Conservation (phyloP, 2,113 vertebrate species). For the Chrysemys picta region DNA sequence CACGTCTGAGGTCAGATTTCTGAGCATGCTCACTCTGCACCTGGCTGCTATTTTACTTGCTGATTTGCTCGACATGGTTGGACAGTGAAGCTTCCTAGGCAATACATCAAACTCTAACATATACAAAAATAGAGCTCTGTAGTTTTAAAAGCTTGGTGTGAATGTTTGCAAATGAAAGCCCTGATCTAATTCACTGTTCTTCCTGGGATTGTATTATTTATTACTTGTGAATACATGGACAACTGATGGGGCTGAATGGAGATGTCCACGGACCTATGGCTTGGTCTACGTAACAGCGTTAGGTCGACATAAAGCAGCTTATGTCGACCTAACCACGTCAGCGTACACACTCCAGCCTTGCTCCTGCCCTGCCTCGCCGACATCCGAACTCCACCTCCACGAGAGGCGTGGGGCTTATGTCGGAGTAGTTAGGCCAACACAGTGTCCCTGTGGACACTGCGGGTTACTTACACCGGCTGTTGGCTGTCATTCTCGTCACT, state of each 20-base stretch:
- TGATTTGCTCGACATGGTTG: neutral
- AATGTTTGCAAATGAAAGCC: neutral
- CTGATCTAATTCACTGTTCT: neutral
- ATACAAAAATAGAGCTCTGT: neutral
- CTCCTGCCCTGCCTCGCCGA: too few relatives aligned
- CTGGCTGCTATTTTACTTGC: neutral
- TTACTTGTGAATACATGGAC: neutral
- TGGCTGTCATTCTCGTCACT: too few relatives aligned
- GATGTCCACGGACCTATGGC: neutral
- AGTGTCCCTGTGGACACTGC: too few relatives aligned
- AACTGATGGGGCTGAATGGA: neutral
- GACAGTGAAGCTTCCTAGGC: neutral
- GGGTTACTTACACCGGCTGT: too few relatives aligned
- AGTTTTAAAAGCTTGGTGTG: neutral
- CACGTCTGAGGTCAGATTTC: neutral
- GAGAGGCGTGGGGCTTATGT: too few relatives aligned
- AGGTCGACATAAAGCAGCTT: too few relatives aligned
- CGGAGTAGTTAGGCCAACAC: too few relatives aligned
- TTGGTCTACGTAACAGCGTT: too few relatives aligned
- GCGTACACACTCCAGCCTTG: too few relatives aligned
- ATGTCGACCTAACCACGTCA: too few relatives aligned
- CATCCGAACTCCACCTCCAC: too few relatives aligned
- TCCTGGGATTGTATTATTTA: neutral
- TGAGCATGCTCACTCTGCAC: neutral
- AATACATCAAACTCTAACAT: neutral